phyloP scores from a whole-genome alignment of 2,113 vertebrate species.

The Balaeniceps rex region DNA sequence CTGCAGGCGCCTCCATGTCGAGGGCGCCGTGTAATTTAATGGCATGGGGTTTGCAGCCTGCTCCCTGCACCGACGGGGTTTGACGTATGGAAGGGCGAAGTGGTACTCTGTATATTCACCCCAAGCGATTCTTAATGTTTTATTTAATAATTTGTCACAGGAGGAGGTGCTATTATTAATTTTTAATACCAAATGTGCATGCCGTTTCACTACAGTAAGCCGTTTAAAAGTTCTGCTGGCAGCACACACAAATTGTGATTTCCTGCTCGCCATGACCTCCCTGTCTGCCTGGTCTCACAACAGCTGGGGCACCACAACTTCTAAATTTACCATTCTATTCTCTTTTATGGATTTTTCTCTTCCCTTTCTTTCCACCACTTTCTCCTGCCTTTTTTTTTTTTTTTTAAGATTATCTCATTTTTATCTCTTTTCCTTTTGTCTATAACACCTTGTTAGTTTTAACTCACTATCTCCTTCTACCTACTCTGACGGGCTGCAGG shows the following conservation, averaged over 20 bases:
- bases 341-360: not conserved
- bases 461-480: not conserved
- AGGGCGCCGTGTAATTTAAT: not conserved
- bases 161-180: not conserved
- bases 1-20: accelerated
- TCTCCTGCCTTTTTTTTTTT: not conserved
- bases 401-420: not conserved
- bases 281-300: not conserved
- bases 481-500: not conserved
- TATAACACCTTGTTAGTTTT: not conserved
- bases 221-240: not conserved
- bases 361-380: not conserved
- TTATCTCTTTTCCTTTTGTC: not conserved
- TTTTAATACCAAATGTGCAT: not conserved
- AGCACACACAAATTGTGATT: not conserved
- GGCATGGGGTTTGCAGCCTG: not conserved
- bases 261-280: not conserved
- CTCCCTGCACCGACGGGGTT: not conserved
- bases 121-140: not conserved
- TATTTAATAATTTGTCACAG: not conserved
- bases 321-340: not conserved
- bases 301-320: not conserved
- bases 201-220: not conserved
- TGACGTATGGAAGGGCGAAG: not conserved
- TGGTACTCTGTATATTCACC: not conserved